Base-by-base conservation (phyloP, 2,888 invertebrate species). In the Ctena decussata region DNA sequence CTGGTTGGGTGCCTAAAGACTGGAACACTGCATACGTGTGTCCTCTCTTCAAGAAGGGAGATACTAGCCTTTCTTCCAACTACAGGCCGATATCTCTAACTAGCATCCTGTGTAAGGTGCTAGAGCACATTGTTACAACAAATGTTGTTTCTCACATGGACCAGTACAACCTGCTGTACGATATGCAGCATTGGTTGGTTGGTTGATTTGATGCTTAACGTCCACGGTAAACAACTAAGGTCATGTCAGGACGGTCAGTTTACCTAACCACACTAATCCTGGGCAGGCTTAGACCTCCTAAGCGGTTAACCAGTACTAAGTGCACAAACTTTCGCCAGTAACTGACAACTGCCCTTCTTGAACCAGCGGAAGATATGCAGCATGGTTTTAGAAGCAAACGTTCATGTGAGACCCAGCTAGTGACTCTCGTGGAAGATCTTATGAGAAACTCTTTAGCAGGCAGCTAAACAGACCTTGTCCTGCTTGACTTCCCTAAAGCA, bases 101-200 rank as follows among this genome's bases (percentile, higher is more conserved):
- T 18, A 60, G n/a, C n/a, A n/a, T n/a, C n/a, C n/a, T n/a, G n/a
- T n/a, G n/a, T n/a, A n/a, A n/a, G n/a, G n/a, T n/a, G n/a, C n/a
- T n/a, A n/a, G n/a, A n/a, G n/a, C n/a, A n/a, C n/a, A n/a, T n/a
- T n/a, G n/a, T n/a, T n/a, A n/a, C n/a, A n/a, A n/a, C n/a, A n/a
- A n/a, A n/a, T n/a, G n/a, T n/a, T n/a, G n/a, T n/a, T n/a, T n/a
- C 53, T 53, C 53, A 53, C 53, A 53, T 53, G 53, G 53, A 53
- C 53, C 53, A 53, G 12, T n/a, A 53, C n/a, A 53, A 53, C 53
- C 53, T 53, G 53, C 53, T 53, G 53, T 53, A 53, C n/a, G 53
- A n/a, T 53, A n/a, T n/a, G n/a, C n/a, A n/a, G n/a, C n/a, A n/a
- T n/a, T n/a, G n/a, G n/a, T n/a, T n/a, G n/a, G n/a, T n/a, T n/a